Percentiles rank a stretch among this genome's conserved stretches.
Conservation (phyloP, 2,797 vertebrate genomes). For the Luscinia megarhynchos region DNA sequence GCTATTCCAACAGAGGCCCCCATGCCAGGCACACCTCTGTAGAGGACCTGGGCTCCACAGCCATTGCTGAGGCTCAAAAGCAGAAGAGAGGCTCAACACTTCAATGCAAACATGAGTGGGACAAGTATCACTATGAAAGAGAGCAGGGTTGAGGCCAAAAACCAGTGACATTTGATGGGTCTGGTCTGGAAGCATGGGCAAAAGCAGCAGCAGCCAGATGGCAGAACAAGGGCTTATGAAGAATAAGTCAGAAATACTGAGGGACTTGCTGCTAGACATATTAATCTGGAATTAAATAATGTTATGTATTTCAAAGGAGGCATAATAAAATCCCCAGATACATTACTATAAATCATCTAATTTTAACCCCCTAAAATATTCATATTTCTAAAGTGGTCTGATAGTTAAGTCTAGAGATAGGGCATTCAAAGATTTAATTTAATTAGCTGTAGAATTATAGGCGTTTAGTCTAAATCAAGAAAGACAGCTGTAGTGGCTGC, state of each 20-base stretch:
- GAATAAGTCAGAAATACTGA: neutral
- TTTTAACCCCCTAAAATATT: conserved; percentile 57
- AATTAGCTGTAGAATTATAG: conserved; percentile 54
- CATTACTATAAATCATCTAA: conserved; percentile 5
- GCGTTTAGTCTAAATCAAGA: conserved; percentile 28
- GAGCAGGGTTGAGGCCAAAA: neutral
- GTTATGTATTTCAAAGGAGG: conserved; percentile 46
- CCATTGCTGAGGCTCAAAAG: neutral
- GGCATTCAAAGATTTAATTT: conserved; percentile 44
- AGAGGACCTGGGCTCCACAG: neutral
- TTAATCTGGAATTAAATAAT: conserved; percentile 47
- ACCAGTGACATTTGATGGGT: neutral
- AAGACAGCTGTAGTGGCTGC: conserved; percentile 16
- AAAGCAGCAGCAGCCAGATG: neutral
- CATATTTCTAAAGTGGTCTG: conserved; percentile 30
- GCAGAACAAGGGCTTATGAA: neutral
- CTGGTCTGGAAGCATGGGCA: neutral
- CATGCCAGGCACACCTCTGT: rapidly evolving
- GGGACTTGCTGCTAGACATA: neutral
- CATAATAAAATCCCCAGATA: conserved; percentile 48
- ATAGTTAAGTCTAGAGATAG: conserved; percentile 42
- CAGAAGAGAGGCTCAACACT: neutral
- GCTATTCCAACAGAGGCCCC: neutral
- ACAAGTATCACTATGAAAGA: neutral
- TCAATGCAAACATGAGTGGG: neutral